Conservation (phyloP, 2,113 vertebrate species). For the Pluvianellus socialis region DNA sequence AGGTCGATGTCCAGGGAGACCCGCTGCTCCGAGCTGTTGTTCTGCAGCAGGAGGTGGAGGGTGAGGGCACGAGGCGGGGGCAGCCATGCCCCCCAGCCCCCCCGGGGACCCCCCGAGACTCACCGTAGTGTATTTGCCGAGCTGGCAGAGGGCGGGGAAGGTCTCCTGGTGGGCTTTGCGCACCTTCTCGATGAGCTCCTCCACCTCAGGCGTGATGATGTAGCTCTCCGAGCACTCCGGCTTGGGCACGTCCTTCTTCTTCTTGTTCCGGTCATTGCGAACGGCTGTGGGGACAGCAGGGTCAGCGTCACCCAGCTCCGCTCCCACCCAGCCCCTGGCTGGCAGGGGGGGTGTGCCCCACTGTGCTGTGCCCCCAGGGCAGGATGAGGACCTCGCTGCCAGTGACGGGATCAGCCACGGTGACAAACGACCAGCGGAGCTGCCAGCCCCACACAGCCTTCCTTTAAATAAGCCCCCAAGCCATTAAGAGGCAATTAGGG, state of each 20-base stretch:
- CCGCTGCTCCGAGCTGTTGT: constrained; percentile 93
- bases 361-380: accelerated
- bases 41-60: constrained; percentile 63
- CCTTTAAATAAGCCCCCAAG: neutral
- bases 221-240: constrained; percentile 91
- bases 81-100: accelerated
- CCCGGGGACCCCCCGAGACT: neutral
- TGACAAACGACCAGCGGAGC: accelerated
- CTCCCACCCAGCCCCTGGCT: neutral
- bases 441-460: neutral
- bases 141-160: constrained; percentile 96
- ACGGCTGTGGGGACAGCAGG: constrained; percentile 77
- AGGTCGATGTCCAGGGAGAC: constrained; percentile 94
- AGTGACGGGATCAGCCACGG: accelerated
- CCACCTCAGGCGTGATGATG: constrained; percentile 90
- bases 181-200: constrained; percentile 95
- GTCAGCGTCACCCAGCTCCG: neutral
- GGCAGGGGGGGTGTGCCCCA: neutral
- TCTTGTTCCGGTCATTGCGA: constrained; percentile 97
- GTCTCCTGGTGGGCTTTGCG: constrained; percentile 97
- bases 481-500: constrained; percentile 77
- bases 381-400: neutral
- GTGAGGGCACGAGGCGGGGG: no score
- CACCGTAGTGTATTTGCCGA: constrained; percentile 99
- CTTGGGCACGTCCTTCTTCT: constrained; percentile 96